Evolutionary conservation across 2,888 invertebrate genomes (phyloP), one percentile per base, ranked within the genome.

Genomic region (Ramazzottius varieornatus): DNA sequence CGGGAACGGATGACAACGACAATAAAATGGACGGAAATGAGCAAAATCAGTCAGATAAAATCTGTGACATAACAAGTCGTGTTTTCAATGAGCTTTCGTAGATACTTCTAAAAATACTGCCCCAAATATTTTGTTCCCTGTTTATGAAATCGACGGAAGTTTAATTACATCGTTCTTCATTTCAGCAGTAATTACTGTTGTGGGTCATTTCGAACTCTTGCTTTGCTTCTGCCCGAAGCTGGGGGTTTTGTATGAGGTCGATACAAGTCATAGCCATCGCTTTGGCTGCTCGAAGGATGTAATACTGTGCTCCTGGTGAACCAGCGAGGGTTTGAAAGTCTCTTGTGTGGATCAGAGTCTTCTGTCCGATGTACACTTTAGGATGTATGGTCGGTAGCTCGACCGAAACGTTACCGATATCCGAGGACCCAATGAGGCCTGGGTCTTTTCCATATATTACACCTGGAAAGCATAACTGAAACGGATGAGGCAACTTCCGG

Each of bases 321-420:
- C 67, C 67, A 64, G 72, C 67, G 32, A 69, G 70, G 2, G 34
- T 67, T 1, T 70, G 68, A 65, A 73, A 73, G 2, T 70, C 65
- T 46, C 20, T 64, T 13, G 65, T 65, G 46, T 65, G 65, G 32
- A 65, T 65, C n/a, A 46, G 64, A 32, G 13, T 64, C 46, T 64
- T 8, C 32, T 33, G 33, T 13, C 65, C 65, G 24, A 73, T 70
- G 66, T 68, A 67, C 64, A 70, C 72, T 65, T 70, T 71, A 0
- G 73, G 73, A 66, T 75, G 74, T 16, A 75, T 72, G 65, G 72
- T 72, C 1, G 75, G 75, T 24, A 75, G 69, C 8, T 72, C 70
- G 46, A 73, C 71, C 1, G 73, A 73, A 2, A 75, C 73, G 67
- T 75, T 74, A 1, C 75, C 75, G 73, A 74, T 73, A 64, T 75